These are phyloP conservation scores for Xanthorhoe designata DNA, from an alignment of 2,888 invertebrate genomes.

Conservation along the genomic window DNA sequence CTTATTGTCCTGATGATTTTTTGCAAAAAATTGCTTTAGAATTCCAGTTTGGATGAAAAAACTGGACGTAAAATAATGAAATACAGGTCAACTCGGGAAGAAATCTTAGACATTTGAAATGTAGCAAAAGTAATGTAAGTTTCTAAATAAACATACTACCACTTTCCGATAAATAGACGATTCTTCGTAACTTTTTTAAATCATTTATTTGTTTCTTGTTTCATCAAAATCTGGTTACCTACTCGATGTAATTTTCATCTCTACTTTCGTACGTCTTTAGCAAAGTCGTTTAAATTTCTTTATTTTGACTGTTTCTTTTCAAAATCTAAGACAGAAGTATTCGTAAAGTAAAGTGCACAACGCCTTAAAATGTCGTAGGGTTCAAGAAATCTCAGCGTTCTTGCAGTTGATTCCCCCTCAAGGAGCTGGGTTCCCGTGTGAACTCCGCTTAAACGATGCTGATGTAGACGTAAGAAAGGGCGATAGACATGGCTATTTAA, in stretches of 20 bases:
- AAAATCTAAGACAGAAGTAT: slow-evolving; percentile 4
- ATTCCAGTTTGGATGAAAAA: slow-evolving; percentile 2
- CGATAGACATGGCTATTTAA: slow-evolving; percentile 14
- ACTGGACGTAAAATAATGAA: not conserved
- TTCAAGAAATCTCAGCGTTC: slow-evolving; percentile 53
- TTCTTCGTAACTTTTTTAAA: too few species aligned
- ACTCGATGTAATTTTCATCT: not conserved
- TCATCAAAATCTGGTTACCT: too few species aligned
- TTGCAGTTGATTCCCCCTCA: slow-evolving; percentile 67
- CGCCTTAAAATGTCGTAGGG: slow-evolving; percentile 30
- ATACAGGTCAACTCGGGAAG: not conserved
- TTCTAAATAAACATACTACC: too few species aligned
- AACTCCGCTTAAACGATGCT: slow-evolving; percentile 58
- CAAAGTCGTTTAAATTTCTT: not conserved
- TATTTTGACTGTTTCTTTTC: not conserved
- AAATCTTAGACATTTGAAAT: not conserved
- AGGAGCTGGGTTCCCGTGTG: slow-evolving; percentile 82
- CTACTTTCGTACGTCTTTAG: not conserved
- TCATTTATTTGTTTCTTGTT: too few species aligned
- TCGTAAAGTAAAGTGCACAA: slow-evolving; percentile 17
- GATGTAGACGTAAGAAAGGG: slow-evolving; percentile 47
- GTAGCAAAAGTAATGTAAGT: not conserved
- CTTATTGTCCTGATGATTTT: slow-evolving; percentile 63
- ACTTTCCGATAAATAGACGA: too few species aligned
- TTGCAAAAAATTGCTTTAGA: slow-evolving; percentile 40